Conservation (phyloP, 2,888 invertebrate genomes). For the Criorhina ranunculi region DNA sequence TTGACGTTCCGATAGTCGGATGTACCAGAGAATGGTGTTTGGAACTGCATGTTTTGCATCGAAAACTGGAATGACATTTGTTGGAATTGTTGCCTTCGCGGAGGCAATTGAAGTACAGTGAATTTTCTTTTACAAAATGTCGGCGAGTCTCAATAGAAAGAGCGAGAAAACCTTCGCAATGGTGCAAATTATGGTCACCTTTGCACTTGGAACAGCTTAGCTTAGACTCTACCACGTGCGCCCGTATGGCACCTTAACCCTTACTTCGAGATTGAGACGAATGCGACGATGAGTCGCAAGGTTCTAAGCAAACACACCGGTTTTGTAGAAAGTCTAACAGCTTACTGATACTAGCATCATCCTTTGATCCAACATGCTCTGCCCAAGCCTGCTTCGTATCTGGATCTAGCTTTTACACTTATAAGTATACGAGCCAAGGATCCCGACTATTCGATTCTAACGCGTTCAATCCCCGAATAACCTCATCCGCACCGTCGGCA, state of each 20-base stretch:
- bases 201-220: background rate
- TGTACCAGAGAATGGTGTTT: background rate
- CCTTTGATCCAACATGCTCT: background rate
- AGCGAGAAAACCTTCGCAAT: background rate
- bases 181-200: background rate
- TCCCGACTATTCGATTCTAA: constrained; percentile 35
- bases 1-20: background rate
- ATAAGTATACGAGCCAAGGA: constrained; percentile 36
- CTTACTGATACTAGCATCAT: background rate
- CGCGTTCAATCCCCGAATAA: constrained; percentile 43
- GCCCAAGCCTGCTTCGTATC: constrained; percentile 18
- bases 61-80: constrained; percentile 4
- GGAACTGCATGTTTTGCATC: background rate
- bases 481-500: constrained; percentile 58
- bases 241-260: background rate
- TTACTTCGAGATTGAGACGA: constrained; percentile 1
- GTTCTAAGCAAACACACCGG: background rate
- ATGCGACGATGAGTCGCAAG: background rate
- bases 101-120: constrained; percentile 7
- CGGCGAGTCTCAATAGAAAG: background rate
- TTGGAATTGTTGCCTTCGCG: background rate
- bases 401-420: background rate
- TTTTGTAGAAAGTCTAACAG: background rate
- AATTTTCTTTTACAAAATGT: background rate
- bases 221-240: background rate